These are phyloP conservation scores for Neogobius melanostomus DNA, from an alignment of 2,113 vertebrate genomes.

Conservation along the genomic window DNA sequence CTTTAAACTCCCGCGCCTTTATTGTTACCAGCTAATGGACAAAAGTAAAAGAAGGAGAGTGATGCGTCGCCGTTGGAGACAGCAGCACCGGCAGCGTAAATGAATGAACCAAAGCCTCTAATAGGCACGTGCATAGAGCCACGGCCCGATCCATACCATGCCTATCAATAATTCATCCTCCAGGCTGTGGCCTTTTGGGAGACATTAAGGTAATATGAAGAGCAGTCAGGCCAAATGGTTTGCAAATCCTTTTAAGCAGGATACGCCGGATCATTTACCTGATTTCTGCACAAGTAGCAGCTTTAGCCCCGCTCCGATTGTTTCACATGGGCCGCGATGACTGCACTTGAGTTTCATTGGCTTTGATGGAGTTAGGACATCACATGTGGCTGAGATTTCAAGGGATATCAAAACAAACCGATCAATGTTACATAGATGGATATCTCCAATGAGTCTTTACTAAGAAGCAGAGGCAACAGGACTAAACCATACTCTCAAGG, in stretches of 20 bases:
- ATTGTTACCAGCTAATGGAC: slow-evolving; percentile 72
- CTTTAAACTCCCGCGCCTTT: slow-evolving; percentile 51
- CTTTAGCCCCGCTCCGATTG: slow-evolving; percentile 56
- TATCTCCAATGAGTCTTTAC: slow-evolving; percentile 21
- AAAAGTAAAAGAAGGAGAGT: slow-evolving; percentile 68
- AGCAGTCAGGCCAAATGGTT: slow-evolving; percentile 74
- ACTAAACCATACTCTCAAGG: background rate
- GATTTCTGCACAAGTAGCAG: slow-evolving; percentile 60
- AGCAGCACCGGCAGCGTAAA: slow-evolving; percentile 70
- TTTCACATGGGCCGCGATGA: slow-evolving; percentile 56
- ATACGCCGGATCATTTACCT: slow-evolving; percentile 62
- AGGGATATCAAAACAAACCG: slow-evolving; percentile 40
- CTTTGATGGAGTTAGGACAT: slow-evolving; percentile 25
- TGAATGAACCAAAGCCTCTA: slow-evolving; percentile 73
- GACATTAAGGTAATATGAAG: slow-evolving; percentile 77
- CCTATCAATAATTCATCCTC: slow-evolving; percentile 77
- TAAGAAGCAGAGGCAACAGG: slow-evolving; percentile 20
- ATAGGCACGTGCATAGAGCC: slow-evolving; percentile 70
- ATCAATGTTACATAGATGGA: slow-evolving; percentile 23
- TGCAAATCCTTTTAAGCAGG: slow-evolving; percentile 73
- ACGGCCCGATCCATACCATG: slow-evolving; percentile 74
- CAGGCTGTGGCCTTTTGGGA: slow-evolving; percentile 74
- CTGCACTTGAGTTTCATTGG: slow-evolving; percentile 56
- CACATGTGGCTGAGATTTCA: slow-evolving; percentile 36
- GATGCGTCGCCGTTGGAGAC: slow-evolving; percentile 59